Conservation (phyloP, 2,113 vertebrate genomes). For the zebrafish (Danio rerio) region DNA sequence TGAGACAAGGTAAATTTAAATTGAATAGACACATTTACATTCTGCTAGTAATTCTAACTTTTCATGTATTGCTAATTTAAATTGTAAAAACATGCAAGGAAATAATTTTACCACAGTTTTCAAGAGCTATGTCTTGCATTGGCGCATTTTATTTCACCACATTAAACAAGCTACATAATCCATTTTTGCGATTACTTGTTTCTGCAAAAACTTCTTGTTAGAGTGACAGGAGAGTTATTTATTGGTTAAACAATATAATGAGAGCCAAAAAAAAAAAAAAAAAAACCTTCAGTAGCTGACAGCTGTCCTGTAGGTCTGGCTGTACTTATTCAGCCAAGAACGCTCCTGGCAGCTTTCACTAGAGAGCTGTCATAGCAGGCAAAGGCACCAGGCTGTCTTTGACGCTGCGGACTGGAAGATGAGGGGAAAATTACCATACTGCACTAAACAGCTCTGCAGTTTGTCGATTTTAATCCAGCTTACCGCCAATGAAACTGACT, state of each 20-base stretch:
- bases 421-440: conserved; percentile 44
- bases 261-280: conserved; percentile 20
- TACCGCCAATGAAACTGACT: conserved; percentile 20
- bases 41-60: no score
- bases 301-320: conserved; percentile 36
- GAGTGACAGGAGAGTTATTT: conserved; percentile 13
- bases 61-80: not conserved
- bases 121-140: not conserved
- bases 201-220: not conserved
- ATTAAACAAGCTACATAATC: not conserved
- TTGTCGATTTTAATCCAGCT: conserved; percentile 56
- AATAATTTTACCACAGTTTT: not conserved
- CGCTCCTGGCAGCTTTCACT: not conserved
- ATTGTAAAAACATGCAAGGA: not conserved
- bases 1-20: no score
- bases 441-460: conserved; percentile 43
- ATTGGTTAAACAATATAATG: conserved; percentile 12
- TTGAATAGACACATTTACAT: no score
- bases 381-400: conserved; percentile 2
- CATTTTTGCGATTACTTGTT: not conserved
- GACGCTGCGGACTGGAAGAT: not conserved
- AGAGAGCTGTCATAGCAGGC: conserved; percentile 14
- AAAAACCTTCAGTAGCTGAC: not conserved
- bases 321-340: conserved; percentile 24
- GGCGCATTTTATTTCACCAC: not conserved